Evolutionary conservation across 2,797 vertebrate genomes (phyloP), one percentile per base, ranked within the genome.

Genomic region (Anniella stebbinsi): DNA sequence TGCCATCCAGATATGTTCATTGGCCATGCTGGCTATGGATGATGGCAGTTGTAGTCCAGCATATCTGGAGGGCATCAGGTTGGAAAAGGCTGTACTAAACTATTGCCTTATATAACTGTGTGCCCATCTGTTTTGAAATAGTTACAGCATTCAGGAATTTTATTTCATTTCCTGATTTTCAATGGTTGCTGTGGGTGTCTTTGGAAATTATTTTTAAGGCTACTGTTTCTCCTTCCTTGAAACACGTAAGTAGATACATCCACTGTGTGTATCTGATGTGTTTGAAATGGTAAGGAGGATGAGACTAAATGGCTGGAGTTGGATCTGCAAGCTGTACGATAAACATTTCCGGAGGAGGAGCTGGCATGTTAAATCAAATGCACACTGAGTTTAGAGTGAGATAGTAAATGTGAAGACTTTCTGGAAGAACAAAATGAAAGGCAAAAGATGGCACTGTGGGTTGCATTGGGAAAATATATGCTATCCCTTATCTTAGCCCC

Each of bases 381-480:
- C n/a, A 51, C 48, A 66, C 3, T n/a, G 1, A 11, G 17, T 89
- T 38, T 77, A 54, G 45, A 89, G 25, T 18, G 36, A 41, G n/a
- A 4, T 36, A 41, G 38, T 66, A 78, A 70, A 41, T 54, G 92
- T 1, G 30, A 2, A 92, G 88, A 6, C 67, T 63, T 88, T 72
- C 28, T 94, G 33, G 33, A 92, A 69, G 84, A 48, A 84, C n/a
- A 89, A 87, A 92, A 91, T 70, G 70, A 86, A 92, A 77, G 80
- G 41, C 28, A 2, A 41, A 73, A 41, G 70, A 45, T 23, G 81
- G 90, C 75, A 93, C 1, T 89, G 87, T 69, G 75, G 91, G 30
- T 54, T 45, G 54, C 21, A 33, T 69, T 28, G 1, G 36, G 73
- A 57, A 33, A 38, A 75, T 15, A 41, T 4, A 48, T 28, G 0